Evolutionary conservation across 2,888 invertebrate species (phyloP), one percentile per base, ranked within the genome.

Genomic region (Melitaea athalia): DNA sequence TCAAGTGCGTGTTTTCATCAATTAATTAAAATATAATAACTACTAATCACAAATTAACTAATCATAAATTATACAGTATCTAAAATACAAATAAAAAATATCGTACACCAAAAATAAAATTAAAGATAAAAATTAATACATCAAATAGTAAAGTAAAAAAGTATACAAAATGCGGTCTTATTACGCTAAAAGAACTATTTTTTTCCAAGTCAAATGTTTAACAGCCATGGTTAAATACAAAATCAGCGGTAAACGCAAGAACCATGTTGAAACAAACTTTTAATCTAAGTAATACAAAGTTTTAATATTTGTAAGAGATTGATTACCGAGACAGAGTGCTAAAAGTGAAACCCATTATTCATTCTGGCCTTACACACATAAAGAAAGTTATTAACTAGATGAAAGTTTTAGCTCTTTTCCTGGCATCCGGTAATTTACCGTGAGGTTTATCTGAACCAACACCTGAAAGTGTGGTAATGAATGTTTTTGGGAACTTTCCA

Each of bases 391-490:
- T 8, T 57, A 64, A 49, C 17, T 47, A 60, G 59, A 59, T 31
- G 11, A 43, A 65, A 59, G 59, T 52, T 65, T 65, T 42, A 12
- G 52, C 65, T 60, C 59, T 68, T 61, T 64, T 57, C 31, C 60
- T 38, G 52, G 52, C 50, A 57, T 62, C 42, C 59, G 31, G 11
- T 59, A 31, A 66, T 70, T 67, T 69, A 69, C 61, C 61, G 67
- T 63, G 12, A 47, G 67, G 45, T 61, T 64, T 33, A 61, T 43
- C 60, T 50, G 60, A 43, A 63, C 45, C 43, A 62, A 62, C 68
- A 69, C 68, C 71, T 69, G 71, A 66, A 71, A 59, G 50, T 66
- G 55, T 47, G 63, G 60, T 71, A 71, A 67, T 66, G 68, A 71
- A 57, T 59, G 71, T 71, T 69, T 68, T 71, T 71, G 15, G 47